Evolutionary conservation across 2,888 invertebrate genomes (phyloP).

Genomic region (Eubasilissa splendida): DNA sequence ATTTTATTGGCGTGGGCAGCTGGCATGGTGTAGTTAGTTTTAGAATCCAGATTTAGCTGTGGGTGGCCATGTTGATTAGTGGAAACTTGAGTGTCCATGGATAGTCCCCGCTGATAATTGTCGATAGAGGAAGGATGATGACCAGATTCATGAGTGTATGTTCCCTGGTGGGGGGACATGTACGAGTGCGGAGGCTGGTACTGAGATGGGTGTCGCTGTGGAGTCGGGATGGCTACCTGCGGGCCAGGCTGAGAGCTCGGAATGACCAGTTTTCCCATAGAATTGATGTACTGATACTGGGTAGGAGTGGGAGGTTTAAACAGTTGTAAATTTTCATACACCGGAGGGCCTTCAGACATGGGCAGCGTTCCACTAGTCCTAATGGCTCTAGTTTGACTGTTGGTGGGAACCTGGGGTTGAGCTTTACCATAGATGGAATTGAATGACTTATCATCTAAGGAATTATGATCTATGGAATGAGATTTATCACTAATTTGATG

Average conservation of each 20-base stretch:
- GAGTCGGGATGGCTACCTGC: constrained; percentile 62
- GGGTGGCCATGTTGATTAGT: constrained; percentile 34
- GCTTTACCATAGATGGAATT: constrained; percentile 79
- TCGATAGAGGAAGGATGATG: constrained; percentile 1
- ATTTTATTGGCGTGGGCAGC: constrained; percentile 69
- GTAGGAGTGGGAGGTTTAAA: constrained; percentile 14
- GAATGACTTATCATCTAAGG: constrained; percentile 69
- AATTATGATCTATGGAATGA: background rate
- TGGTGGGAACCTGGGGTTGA: constrained; percentile 85
- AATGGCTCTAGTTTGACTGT: constrained; percentile 67
- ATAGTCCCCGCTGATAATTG: constrained; percentile 46
- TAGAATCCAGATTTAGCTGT: background rate
- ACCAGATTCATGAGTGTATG: constrained; percentile 3
- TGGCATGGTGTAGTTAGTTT: constrained; percentile 59
- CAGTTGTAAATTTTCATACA: constrained; percentile 72
- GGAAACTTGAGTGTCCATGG: constrained; percentile 46
- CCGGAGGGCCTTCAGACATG: constrained; percentile 63
- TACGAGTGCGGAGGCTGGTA: constrained; percentile 13
- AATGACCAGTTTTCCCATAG: constrained; percentile 60
- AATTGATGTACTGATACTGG: constrained; percentile 39
- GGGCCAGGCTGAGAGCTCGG: constrained; percentile 64
- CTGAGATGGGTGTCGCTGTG: background rate
- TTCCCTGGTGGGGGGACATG: background rate
- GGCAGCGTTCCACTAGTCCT: constrained; percentile 65
- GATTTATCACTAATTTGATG: constrained; percentile 67